phyloP scores from a whole-genome alignment of 2,888 invertebrate species.

The Plusia festucae region DNA sequence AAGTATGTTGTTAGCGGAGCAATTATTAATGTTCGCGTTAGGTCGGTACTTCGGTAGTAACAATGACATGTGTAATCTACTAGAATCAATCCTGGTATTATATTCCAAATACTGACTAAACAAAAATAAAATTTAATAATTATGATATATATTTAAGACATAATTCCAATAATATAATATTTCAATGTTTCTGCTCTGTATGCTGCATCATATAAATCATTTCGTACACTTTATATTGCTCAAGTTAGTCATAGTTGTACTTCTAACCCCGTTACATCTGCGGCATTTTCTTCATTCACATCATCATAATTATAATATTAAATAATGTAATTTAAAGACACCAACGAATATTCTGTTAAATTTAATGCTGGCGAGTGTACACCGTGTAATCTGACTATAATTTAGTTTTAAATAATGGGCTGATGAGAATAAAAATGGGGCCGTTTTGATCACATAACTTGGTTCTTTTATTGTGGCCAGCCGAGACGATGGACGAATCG shows the following conservation, averaged over 20 bases:
- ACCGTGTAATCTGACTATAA: constrained; percentile 41
- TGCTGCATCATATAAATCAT: constrained; percentile 13
- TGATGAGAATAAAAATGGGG: constrained; percentile 64
- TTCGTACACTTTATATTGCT: constrained; percentile 44
- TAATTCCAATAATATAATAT: not conserved
- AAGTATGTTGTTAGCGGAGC: constrained; percentile 11
- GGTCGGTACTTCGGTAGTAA: too few relatives aligned
- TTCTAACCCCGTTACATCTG: constrained; percentile 51
- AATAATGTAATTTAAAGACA: constrained; percentile 30
- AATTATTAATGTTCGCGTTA: not conserved
- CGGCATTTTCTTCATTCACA: constrained; percentile 38
- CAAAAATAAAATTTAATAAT: too few relatives aligned
- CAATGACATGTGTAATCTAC: too few relatives aligned
- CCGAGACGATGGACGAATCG: constrained; percentile 13
- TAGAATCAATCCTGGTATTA: too few relatives aligned
- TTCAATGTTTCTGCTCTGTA: not conserved
- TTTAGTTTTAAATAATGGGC: constrained; percentile 57
- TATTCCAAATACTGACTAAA: too few relatives aligned
- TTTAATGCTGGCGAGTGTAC: constrained; percentile 28
- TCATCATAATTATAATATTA: constrained; percentile 29
- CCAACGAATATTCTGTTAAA: constrained; percentile 36
- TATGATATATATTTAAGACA: not conserved
- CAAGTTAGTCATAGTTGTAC: constrained; percentile 51
- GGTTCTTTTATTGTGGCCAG: constrained; percentile 44
- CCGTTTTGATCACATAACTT: constrained; percentile 63